These are phyloP conservation scores for Gymnocheta viridis DNA, from an alignment of 2,888 invertebrate genomes.

Conservation along the genomic window DNA sequence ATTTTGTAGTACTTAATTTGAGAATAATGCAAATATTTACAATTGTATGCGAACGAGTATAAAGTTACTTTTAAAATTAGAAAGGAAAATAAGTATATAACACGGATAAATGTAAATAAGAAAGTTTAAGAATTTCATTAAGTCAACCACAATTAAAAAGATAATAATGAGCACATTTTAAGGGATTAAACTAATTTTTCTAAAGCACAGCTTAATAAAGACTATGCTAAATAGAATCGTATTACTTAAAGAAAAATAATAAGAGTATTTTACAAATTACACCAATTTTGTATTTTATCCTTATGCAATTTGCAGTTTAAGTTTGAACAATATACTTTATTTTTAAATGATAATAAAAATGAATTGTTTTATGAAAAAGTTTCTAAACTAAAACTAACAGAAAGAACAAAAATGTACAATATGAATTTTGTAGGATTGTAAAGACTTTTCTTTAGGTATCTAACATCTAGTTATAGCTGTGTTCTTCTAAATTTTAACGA, in stretches of 20 bases:
- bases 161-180: constrained; percentile 3
- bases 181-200: not conserved
- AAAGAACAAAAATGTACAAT: constrained; percentile 53
- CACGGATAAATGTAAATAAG: not conserved
- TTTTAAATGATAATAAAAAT: not conserved
- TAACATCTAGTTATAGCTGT: constrained; percentile 37
- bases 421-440: constrained; percentile 33
- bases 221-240: not conserved
- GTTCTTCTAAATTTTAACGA: not conserved
- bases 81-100: not conserved
- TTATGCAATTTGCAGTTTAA: too few relatives aligned
- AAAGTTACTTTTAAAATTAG: constrained; percentile 5
- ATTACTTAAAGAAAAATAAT: not conserved
- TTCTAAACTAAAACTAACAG: constrained; percentile 62
- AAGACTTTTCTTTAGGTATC: not conserved
- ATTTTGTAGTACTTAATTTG: constrained; percentile 7
- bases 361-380: constrained; percentile 27
- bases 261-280: not conserved
- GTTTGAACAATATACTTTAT: not conserved
- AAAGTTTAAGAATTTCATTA: too few relatives aligned
- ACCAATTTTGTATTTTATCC: not conserved
- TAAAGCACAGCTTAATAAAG: not conserved
- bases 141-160: too few relatives aligned
- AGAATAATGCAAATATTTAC: constrained; percentile 60
- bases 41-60: constrained; percentile 22